Evolutionary conservation across 2,797 vertebrate species (phyloP).

Genomic region (Trematomus bernacchii): DNA sequence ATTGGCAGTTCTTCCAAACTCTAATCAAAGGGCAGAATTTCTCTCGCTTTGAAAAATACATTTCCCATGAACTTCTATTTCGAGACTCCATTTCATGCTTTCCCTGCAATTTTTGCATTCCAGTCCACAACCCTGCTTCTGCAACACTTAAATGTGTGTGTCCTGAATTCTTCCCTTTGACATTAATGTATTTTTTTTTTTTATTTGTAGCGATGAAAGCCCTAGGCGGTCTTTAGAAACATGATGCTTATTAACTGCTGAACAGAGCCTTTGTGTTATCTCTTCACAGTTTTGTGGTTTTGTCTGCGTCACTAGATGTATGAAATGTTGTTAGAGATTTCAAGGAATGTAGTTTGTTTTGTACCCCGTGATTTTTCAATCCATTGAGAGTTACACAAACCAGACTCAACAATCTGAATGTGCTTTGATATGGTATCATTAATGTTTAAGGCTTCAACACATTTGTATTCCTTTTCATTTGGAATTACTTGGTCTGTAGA

Average conservation of each 20-base stretch:
- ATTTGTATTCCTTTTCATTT: neutral
- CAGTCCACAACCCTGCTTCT: constrained; percentile 15
- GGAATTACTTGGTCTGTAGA: neutral
- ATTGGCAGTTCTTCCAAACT: neutral
- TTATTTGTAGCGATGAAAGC: constrained; percentile 18
- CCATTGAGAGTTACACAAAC: neutral
- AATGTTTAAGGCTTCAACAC: neutral
- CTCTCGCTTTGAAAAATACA: constrained; percentile 20
- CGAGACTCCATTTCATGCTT: constrained; percentile 20
- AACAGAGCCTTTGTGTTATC: constrained; percentile 41
- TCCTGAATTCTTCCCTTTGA: constrained; percentile 26
- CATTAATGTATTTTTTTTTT: constrained; percentile 9
- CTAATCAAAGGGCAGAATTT: constrained; percentile 42
- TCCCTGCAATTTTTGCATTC: constrained; percentile 38
- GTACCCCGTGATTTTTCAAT: constrained; percentile 23
- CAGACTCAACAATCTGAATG: neutral
- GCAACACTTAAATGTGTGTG: constrained; percentile 22
- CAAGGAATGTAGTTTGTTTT: constrained; percentile 23
- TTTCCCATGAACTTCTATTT: constrained; percentile 40
- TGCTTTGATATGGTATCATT: neutral
- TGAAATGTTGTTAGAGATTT: constrained; percentile 34
- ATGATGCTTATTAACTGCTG: constrained; percentile 40
- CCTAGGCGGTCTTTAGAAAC: constrained; percentile 38
- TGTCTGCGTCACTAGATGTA: constrained; percentile 43
- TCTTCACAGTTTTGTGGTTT: constrained; percentile 33